Percentiles rank a stretch among this genome's conserved stretches.
Conservation (phyloP, 2,888 invertebrate genomes). For the Lissonota sp. region DNA sequence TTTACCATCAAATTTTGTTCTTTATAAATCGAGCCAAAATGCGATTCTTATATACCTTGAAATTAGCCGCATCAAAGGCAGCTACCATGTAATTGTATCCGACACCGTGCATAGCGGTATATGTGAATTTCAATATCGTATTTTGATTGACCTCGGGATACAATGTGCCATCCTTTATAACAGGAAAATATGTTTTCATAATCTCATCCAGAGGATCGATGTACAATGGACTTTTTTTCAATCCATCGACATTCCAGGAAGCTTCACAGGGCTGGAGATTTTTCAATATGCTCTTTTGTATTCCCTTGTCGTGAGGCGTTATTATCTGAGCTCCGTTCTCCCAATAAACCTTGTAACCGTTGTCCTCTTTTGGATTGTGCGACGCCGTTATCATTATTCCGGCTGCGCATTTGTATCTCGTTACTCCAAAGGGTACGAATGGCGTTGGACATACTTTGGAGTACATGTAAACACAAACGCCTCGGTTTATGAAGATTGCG, state of each 20-base stretch:
- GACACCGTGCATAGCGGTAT: conserved; percentile 99
- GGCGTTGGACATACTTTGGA: conserved; percentile 95
- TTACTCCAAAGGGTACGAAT: conserved; percentile 94
- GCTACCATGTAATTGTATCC: conserved; percentile 91
- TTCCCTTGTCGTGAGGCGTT: conserved; percentile 94
- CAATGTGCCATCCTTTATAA: conserved; percentile 86
- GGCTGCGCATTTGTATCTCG: conserved; percentile 89
- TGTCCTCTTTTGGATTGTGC: conserved; percentile 97
- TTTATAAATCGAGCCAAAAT: no score
- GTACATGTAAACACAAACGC: conserved; percentile 93
- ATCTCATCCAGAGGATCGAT: conserved; percentile 90
- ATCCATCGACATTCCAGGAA: conserved; percentile 90
- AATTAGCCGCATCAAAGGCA: conserved; percentile 90
- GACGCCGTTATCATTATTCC: conserved; percentile 98
- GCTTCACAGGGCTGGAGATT: conserved; percentile 91
- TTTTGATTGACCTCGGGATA: conserved; percentile 86
- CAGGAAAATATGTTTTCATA: conserved; percentile 88
- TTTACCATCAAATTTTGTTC: no score
- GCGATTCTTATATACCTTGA: conserved; percentile 86
- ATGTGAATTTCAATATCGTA: conserved; percentile 89
- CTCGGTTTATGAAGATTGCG: conserved; percentile 90
- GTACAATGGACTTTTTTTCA: conserved; percentile 86
- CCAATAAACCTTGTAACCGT: conserved; percentile 99
- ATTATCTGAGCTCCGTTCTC: conserved; percentile 97
- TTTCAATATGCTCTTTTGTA: conserved; percentile 91